phyloP scores from a whole-genome alignment of 1,140 invertebrate genomes.

The Amphibalanus amphitrite region DNA sequence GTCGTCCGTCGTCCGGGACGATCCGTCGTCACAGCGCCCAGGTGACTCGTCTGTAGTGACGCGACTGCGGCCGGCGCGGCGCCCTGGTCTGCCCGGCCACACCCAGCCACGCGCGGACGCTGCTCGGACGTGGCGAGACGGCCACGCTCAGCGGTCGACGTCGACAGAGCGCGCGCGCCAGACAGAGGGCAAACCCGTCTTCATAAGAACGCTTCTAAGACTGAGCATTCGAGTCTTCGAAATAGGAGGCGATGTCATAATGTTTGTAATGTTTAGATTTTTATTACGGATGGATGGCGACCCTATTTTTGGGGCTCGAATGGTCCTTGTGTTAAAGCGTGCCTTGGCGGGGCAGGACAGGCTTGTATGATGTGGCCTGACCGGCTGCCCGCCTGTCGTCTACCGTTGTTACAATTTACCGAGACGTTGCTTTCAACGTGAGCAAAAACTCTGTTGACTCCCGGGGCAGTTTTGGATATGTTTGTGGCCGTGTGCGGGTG shows the following conservation, averaged over 20 bases:
- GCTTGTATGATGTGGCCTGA: no score
- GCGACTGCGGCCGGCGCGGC: no score
- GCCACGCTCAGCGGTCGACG: neutral
- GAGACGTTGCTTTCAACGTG: neutral
- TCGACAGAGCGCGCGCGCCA: no score
- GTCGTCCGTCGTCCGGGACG: no score
- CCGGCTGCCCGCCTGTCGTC: no score
- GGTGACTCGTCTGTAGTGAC: neutral
- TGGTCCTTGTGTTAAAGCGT: neutral
- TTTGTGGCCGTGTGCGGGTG: neutral
- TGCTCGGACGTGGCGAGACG: neutral
- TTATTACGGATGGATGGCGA: neutral
- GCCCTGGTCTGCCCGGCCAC: no score
- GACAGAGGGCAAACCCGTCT: neutral
- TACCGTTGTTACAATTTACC: neutral
- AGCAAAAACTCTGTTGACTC: neutral
- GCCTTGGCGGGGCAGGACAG: neutral
- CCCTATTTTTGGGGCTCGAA: neutral
- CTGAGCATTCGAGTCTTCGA: neutral
- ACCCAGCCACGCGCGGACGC: no score
- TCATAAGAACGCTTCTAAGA: neutral
- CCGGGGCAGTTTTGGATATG: neutral
- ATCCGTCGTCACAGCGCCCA: neutral
- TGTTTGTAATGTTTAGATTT: constrained; percentile 2
- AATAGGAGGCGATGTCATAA: neutral